A percentile compares a stretch with the other conserved stretches of the same genome.
Evolutionary conservation across 2,113 vertebrate species (phyloP).

Genomic region (Hypomesus transpacificus): DNA sequence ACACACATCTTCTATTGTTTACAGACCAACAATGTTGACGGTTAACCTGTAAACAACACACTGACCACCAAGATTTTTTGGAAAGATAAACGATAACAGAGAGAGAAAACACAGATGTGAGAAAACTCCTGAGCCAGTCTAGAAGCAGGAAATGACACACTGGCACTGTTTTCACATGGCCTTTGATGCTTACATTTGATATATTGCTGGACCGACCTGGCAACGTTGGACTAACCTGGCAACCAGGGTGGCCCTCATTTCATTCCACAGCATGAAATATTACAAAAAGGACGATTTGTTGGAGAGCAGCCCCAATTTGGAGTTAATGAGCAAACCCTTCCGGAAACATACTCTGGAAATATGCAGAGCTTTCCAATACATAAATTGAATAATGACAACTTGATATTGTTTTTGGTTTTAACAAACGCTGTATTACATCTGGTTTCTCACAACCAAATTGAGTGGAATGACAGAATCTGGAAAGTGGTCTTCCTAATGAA

Average conservation of each 20-base stretch:
- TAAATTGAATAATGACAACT: constrained; percentile 12
- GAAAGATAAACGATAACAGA: not conserved
- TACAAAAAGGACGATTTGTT: constrained; percentile 5
- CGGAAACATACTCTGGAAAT: not conserved
- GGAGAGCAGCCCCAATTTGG: constrained; percentile 5
- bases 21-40: constrained; percentile 19
- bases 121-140: not conserved
- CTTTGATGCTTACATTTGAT: constrained; percentile 19
- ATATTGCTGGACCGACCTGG: constrained; percentile 19
- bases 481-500: not conserved
- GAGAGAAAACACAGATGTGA: constrained; percentile 20
- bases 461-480: not conserved
- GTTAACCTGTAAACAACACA: not conserved
- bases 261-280: constrained; percentile 26
- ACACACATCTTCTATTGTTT: constrained; percentile 18
- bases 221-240: constrained; percentile 30
- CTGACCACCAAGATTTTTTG: not conserved
- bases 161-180: constrained; percentile 22
- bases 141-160: constrained; percentile 9
- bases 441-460: not conserved
- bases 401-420: not conserved
- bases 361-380: constrained; percentile 2
- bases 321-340: constrained; percentile 13
- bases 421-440: not conserved
- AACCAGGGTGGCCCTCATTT: constrained; percentile 41